Evolutionary conservation across 2,113 vertebrate genomes (phyloP).

Genomic region (Bubo scandiacus): DNA sequence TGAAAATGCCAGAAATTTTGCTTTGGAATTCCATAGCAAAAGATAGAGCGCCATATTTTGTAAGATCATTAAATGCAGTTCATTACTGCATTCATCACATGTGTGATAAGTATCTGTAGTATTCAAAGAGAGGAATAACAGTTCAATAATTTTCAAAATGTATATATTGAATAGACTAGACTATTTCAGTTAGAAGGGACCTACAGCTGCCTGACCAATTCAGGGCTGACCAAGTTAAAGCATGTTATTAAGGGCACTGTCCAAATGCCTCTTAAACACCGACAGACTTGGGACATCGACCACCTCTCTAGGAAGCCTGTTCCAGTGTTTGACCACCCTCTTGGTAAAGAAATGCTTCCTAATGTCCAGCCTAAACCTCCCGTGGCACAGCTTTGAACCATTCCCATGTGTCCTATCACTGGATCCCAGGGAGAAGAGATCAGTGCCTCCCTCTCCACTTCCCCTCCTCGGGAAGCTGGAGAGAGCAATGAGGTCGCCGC

Average conservation of each 20-base stretch:
- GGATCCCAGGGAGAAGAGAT: neutral
- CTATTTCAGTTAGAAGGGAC: neutral
- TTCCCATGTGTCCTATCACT: rapidly evolving
- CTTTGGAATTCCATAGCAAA: neutral
- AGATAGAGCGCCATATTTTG: neutral
- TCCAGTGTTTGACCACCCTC: neutral
- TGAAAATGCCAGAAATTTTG: neutral
- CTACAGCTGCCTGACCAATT: neutral
- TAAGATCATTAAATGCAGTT: neutral
- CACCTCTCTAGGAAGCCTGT: neutral
- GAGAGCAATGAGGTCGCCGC: neutral
- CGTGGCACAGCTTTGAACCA: neutral
- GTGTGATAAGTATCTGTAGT: neutral
- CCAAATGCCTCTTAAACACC: neutral
- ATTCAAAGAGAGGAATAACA: neutral
- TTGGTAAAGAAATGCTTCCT: neutral
- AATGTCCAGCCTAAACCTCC: neutral
- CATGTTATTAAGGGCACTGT: neutral
- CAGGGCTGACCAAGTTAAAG: neutral
- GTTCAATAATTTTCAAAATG: neutral
- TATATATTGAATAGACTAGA: neutral
- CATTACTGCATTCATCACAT: neutral
- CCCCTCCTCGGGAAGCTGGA: neutral
- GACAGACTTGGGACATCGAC: neutral
- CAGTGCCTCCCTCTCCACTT: neutral